Percentiles rank a stretch among this genome's conserved stretches.
phyloP scores from a whole-genome alignment of 2,888 invertebrate genomes.

The Tachina fera region DNA sequence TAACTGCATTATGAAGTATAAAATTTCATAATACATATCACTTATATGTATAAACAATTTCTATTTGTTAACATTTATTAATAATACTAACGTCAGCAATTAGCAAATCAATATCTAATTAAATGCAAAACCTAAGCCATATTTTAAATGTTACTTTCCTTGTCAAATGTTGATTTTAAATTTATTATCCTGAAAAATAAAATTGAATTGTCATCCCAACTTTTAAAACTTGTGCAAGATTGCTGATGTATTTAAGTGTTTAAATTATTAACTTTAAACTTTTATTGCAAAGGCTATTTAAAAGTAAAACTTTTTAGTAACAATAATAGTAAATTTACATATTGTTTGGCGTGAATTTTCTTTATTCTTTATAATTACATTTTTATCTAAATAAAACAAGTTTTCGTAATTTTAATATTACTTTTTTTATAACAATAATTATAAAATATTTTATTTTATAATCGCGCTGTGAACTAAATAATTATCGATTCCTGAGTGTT shows the following conservation, averaged over 20 bases:
- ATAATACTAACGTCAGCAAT: not conserved
- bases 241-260: not conserved
- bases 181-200: slow-evolving; percentile 39
- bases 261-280: slow-evolving; percentile 4
- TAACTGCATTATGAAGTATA: too few species aligned
- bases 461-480: not conserved
- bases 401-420: slow-evolving; percentile 4
- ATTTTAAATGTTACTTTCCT: not conserved
- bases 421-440: not conserved
- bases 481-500: not conserved
- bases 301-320: not conserved
- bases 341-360: not conserved
- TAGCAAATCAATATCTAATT: not conserved
- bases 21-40: too few species aligned
- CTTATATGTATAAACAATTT: too few species aligned
- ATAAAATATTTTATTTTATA: not conserved
- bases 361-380: not conserved
- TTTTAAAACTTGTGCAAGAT: slow-evolving; percentile 3
- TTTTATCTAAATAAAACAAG: slow-evolving; percentile 23
- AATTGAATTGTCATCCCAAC: slow-evolving; percentile 39
- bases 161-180: slow-evolving; percentile 7
- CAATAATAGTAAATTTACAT: slow-evolving; percentile 25
- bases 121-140: slow-evolving; percentile 1
- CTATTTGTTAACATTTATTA: too few species aligned
- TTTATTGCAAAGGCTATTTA: not conserved